phyloP scores from a whole-genome alignment of 1,140 invertebrate genomes.

The Heterodera schachtii region DNA sequence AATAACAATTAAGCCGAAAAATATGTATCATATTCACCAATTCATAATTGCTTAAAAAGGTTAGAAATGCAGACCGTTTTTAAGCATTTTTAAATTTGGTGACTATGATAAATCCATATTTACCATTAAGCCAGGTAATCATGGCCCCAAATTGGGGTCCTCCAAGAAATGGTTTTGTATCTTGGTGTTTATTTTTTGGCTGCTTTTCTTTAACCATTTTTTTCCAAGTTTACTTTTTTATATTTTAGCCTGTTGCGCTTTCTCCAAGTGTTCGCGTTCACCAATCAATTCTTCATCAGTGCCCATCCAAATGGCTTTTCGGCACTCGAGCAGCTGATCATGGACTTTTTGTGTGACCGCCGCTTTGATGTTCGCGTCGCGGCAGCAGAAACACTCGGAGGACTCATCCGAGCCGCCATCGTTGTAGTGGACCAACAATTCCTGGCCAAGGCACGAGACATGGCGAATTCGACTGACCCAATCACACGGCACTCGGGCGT shows the following conservation, averaged over 20 bases:
- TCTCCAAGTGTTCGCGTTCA: conserved; percentile 80
- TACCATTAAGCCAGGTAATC: too few relatives aligned
- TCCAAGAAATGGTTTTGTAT: too few relatives aligned
- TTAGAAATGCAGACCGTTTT: too few relatives aligned
- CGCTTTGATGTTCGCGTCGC: conserved; percentile 73
- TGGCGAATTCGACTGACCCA: conserved; percentile 64
- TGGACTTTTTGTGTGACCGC: conserved; percentile 49
- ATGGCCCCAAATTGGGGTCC: too few relatives aligned
- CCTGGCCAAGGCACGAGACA: conserved; percentile 63
- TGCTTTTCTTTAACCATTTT: background rate
- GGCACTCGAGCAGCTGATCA: conserved; percentile 56
- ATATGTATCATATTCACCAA: background rate
- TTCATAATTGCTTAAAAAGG: too few relatives aligned
- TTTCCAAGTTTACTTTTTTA: background rate
- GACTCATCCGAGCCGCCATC: conserved; percentile 16
- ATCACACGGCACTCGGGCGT: conserved; percentile 77
- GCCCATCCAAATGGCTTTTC: conserved; percentile 69
- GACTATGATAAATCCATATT: too few relatives aligned
- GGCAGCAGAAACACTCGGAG: conserved; percentile 72
- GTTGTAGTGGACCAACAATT: conserved; percentile 41
- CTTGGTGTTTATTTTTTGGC: background rate
- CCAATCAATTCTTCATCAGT: conserved; percentile 79
- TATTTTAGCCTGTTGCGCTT: conserved; percentile 73
- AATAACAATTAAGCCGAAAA: background rate
- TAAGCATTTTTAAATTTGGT: too few relatives aligned